phyloP scores from a whole-genome alignment of 2,797 vertebrate species.

The Protosalanx chinensis region DNA sequence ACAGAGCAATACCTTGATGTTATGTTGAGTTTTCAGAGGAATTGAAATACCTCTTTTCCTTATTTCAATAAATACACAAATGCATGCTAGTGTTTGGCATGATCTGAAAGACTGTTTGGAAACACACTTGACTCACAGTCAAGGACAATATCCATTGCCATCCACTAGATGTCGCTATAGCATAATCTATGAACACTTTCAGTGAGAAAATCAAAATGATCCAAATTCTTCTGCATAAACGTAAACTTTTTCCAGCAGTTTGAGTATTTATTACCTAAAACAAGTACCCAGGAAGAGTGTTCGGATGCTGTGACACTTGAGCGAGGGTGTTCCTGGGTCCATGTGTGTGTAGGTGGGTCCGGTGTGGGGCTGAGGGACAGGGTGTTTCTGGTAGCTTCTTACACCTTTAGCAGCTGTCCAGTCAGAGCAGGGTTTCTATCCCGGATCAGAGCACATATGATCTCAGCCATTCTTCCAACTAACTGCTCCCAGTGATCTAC shows the following conservation, averaged over 20 bases:
- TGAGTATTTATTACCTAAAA: too few species aligned
- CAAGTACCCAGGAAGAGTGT: too few species aligned
- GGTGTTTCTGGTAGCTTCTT: constrained; percentile 15
- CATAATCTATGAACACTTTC: constrained; percentile 28
- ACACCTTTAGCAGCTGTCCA: constrained; percentile 53
- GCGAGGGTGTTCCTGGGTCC: too few species aligned
- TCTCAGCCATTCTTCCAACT: constrained; percentile 40
- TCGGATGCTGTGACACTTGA: constrained; percentile 8
- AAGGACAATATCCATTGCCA: not conserved
- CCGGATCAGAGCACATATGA: constrained; percentile 45
- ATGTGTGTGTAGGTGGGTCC: not conserved
- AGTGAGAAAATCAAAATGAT: not conserved
- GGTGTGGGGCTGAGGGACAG: not conserved
- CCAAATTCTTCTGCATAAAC: not conserved
- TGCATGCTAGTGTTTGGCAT: too few species aligned
- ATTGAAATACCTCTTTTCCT: too few species aligned
- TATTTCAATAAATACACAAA: too few species aligned
- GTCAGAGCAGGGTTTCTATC: constrained; percentile 45
- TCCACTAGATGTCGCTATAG: constrained; percentile 61
- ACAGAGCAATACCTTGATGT: constrained; percentile 12
- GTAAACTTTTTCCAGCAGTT: not conserved
- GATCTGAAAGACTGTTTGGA: not conserved
- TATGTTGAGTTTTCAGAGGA: not conserved
- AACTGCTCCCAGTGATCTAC: constrained; percentile 42
- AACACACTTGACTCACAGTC: not conserved